A percentile compares a stretch with the other conserved stretches of the same genome.
phyloP scores from a whole-genome alignment of 2,113 vertebrate species.

The Leptobrachium ailaonicum region DNA sequence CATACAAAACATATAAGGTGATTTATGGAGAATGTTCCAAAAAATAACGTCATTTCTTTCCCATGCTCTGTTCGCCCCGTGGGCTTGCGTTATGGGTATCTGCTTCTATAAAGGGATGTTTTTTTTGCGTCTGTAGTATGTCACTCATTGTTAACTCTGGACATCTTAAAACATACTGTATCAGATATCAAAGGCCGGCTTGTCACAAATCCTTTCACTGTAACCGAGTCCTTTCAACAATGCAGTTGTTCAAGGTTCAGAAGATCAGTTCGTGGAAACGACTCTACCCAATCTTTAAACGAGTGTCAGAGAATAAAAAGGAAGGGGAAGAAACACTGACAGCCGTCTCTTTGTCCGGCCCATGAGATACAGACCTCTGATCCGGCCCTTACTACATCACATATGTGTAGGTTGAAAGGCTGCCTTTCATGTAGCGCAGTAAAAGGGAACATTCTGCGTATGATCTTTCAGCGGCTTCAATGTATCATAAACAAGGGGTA shows the following conservation, averaged over 20 bases:
- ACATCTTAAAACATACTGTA: neutral
- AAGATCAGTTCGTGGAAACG: neutral
- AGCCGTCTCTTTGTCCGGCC: conserved; percentile 17
- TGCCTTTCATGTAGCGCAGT: too few species aligned
- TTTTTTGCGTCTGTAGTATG: conserved; percentile 3
- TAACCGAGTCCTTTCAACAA: conserved; percentile 4
- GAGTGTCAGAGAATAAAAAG: conserved; percentile 18
- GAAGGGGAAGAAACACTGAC: neutral
- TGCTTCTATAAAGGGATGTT: neutral
- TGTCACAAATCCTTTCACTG: neutral
- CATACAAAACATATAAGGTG: too few species aligned
- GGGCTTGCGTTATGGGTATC: neutral
- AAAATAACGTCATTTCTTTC: neutral
- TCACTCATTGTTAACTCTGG: conserved; percentile 14
- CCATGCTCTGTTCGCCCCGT: neutral
- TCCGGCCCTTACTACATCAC: neutral
- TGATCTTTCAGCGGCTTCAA: too few species aligned
- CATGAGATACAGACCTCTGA: neutral
- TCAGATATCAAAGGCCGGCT: conserved; percentile 41
- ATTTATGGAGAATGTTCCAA: too few species aligned
- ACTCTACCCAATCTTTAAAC: neutral
- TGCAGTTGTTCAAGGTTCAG: conserved; percentile 28
- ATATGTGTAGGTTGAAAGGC: neutral
- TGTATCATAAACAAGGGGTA: too few species aligned
- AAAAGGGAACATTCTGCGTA: too few species aligned